Conservation (phyloP, 2,113 vertebrate species). For the Poeciliopsis prolifica region DNA sequence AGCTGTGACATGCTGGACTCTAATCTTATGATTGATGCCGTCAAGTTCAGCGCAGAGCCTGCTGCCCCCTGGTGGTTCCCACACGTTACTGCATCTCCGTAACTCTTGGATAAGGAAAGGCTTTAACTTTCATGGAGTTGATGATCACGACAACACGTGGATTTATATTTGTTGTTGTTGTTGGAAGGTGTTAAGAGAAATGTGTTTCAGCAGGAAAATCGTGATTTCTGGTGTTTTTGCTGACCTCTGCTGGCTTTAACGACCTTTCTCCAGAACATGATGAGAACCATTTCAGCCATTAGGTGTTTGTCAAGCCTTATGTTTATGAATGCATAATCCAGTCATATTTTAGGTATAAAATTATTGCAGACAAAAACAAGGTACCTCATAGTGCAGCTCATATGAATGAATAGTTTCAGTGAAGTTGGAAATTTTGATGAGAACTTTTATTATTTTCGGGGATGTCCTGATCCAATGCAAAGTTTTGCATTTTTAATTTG, state of each 20-base stretch:
- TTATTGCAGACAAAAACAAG: constrained; percentile 4
- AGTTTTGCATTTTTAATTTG: background rate
- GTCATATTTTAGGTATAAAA: background rate
- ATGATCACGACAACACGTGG: background rate
- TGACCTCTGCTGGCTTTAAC: background rate
- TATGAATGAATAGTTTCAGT: constrained; percentile 10
- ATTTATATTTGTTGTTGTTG: background rate
- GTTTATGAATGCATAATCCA: background rate
- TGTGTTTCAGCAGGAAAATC: background rate
- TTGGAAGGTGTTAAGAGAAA: background rate
- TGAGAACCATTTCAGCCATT: constrained; percentile 4
- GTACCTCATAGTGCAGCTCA: background rate
- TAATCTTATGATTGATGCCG: constrained; percentile 58
- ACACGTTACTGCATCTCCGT: background rate
- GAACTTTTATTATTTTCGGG: background rate
- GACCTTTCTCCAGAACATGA: background rate
- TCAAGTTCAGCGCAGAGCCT: constrained; percentile 19
- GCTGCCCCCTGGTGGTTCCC: constrained; percentile 44
- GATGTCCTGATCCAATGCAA: background rate
- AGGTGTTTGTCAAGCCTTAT: constrained; percentile 12
- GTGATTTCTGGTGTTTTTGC: background rate
- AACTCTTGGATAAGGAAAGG: background rate
- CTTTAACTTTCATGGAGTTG: constrained; percentile 20
- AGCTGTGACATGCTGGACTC: constrained; percentile 52
- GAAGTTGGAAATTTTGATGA: constrained; percentile 4